Evolutionary conservation across 2,888 invertebrate genomes (phyloP).

Genomic region (Pammene fasciana): DNA sequence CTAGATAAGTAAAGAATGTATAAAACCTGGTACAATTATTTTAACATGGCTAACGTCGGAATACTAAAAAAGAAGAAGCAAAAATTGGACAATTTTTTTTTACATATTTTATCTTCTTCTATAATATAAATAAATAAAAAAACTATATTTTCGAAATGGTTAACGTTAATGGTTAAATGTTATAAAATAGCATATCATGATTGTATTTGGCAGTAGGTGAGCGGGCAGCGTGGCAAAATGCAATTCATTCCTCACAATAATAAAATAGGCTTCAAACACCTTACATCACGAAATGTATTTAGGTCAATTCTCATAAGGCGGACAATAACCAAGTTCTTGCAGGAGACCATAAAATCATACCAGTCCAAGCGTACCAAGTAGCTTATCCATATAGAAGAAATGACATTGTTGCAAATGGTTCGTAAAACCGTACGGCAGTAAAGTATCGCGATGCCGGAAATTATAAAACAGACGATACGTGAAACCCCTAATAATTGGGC

Average conservation of each 20-base stretch:
- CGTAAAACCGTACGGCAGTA: conserved; percentile 32
- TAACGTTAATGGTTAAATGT: no score
- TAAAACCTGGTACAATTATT: no score
- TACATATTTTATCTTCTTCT: no score
- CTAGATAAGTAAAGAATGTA: no score
- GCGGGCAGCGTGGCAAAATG: conserved; percentile 1
- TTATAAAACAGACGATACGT: conserved; percentile 41
- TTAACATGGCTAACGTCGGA: no score
- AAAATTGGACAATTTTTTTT: no score
- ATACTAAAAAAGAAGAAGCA: no score
- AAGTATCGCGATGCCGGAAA: conserved; percentile 32
- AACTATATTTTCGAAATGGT: no score
- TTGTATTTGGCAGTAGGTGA: neutral
- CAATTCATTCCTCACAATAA: neutral
- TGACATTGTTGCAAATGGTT: conserved; percentile 32
- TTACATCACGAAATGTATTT: conserved; percentile 10
- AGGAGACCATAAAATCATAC: conserved; percentile 7
- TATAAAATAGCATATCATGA: neutral
- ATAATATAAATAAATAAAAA: no score
- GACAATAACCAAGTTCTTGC: conserved; percentile 4
- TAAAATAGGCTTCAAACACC: conserved; percentile 6
- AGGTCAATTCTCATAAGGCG: conserved; percentile 13
- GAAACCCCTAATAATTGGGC: conserved; percentile 35
- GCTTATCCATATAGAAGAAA: conserved; percentile 21
- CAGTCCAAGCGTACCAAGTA: conserved; percentile 8